Conservation (phyloP, 2,888 invertebrate genomes). For the Hirudinaria manillensis region DNA sequence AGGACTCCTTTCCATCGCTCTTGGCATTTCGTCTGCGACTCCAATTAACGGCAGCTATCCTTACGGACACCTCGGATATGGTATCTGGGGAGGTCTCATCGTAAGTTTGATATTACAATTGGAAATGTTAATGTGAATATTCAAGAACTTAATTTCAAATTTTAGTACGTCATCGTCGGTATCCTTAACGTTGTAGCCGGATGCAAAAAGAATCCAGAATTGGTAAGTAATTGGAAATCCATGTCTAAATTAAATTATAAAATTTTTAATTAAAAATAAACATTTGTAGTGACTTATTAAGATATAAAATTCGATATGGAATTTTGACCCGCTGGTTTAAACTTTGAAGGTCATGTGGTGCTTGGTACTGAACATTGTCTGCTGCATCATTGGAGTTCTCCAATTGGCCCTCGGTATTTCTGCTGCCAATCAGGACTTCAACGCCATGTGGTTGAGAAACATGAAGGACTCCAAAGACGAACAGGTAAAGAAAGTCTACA, state of each 20-base stretch:
- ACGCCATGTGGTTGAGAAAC: constrained; percentile 8
- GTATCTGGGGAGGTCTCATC: constrained; percentile 14
- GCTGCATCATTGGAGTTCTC: constrained; percentile 15
- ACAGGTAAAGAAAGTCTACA: background rate
- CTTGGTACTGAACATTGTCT: constrained; percentile 16
- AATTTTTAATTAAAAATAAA: too few species aligned
- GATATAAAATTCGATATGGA: too few species aligned
- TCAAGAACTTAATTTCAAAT: background rate
- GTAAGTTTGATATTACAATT: too few species aligned
- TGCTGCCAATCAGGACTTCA: constrained; percentile 24
- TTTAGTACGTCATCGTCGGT: constrained; percentile 2
- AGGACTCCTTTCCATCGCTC: background rate
- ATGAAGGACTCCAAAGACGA: background rate
- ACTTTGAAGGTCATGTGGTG: constrained; percentile 5
- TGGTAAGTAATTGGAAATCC: background rate
- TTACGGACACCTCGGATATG: constrained; percentile 23
- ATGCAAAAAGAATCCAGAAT: background rate
- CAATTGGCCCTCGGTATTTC: constrained; percentile 15
- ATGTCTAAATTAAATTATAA: too few species aligned
- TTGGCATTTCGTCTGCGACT: constrained; percentile 14
- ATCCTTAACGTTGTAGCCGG: background rate
- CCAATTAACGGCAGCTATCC: constrained; percentile 19
- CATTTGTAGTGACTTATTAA: too few species aligned
- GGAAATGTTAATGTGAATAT: background rate
- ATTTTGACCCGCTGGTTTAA: too few species aligned